Base-by-base conservation (phyloP, 2,797 vertebrate genomes). In the Sebastes nivosus region DNA sequence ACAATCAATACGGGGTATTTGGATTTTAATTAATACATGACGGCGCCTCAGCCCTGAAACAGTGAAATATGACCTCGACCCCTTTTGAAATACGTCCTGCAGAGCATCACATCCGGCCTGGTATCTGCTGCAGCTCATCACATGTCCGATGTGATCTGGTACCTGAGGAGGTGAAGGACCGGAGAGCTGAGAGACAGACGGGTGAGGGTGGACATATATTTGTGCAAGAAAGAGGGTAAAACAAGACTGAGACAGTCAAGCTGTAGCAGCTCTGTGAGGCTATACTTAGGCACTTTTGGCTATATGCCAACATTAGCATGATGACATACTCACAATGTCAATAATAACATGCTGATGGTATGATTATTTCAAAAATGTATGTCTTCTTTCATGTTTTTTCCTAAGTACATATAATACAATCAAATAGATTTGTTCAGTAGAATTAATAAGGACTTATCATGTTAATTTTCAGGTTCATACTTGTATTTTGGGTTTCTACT, bases 1-100 rank as follows among this genome's bases (percentile, higher is more conserved):
- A 93, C 96, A 96, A 98, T 98, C 97, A 97, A 98, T 98, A 97
- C 94, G 85, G 95, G 95, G 96, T 97, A 97, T 99, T 98, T 97
- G 97, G 96, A 97, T 98, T 98, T 97, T 97, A 99, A 98, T 98
- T 97, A 97, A 97, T 97, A 97, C 96, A 92, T 96, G 96, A 96
- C 95, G 84, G 93, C 89, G 88, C 91, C 92, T 90, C 92, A 89
- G 91, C 91, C 93, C 95, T 96, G 96, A 96, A 96, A 95, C 96
- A 77, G 95, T 97, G 96, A 97, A 97, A 97, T 97, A 97, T 96
- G 96, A 97, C 96, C 97, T 92, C 91, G 90, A 8, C 54, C 34
- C 72, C 81, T 60, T 80, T 81, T 89, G 96, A 97, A 97, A 97
- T 96, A 97, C 96, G 94, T 90, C 93, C 81, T 85, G 92, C 93